Conservation (phyloP, 2,113 vertebrate genomes). For the Todiramphus chloris region DNA sequence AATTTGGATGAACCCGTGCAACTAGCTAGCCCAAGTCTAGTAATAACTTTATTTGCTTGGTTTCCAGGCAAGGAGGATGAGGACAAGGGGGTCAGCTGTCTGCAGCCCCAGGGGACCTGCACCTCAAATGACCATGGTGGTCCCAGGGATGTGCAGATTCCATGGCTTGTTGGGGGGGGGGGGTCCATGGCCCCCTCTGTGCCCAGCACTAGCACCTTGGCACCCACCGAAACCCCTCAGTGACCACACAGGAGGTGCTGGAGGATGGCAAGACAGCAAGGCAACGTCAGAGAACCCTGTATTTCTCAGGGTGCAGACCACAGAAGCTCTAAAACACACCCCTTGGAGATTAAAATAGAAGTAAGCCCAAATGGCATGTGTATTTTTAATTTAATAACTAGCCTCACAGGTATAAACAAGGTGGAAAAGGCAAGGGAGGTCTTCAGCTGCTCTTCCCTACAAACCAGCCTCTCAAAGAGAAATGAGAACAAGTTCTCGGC, state of each 20-base stretch:
- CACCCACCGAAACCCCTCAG: accelerated
- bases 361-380: not conserved
- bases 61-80: not conserved
- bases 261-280: not conserved
- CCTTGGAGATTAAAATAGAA: not conserved
- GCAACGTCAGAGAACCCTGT: not conserved
- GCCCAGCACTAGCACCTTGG: accelerated
- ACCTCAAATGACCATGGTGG: accelerated
- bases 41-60: not conserved
- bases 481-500: not conserved
- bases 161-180: not conserved
- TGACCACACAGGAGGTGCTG: not conserved
- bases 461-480: not conserved
- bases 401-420: not conserved
- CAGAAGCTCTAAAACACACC: not conserved
- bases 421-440: not conserved
- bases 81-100: not conserved
- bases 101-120: not conserved
- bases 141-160: not conserved
- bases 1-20: not conserved
- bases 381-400: constrained; percentile 13
- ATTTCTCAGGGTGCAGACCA: not conserved
- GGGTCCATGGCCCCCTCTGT: accelerated
- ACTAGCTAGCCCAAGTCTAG: not conserved
- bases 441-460: not conserved